Base-by-base conservation (phyloP, 2,888 invertebrate genomes). In the Marronus borbonicus region DNA sequence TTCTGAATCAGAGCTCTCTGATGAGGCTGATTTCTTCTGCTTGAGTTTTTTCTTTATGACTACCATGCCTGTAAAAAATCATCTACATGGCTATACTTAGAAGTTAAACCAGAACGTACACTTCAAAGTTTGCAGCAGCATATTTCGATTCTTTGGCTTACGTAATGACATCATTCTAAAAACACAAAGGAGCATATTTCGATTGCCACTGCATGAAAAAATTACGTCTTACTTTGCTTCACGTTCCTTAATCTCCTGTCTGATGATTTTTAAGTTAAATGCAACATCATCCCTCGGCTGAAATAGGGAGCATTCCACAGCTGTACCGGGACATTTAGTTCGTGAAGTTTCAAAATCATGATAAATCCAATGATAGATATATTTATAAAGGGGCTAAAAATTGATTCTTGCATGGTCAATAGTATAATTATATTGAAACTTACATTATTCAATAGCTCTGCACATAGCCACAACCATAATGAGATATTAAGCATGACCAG, bases 101-200 rank as follows among this genome's bases (percentile, higher is more conserved):
- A 55, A 1, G 39, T 10, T 69, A 10, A 31, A 10, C 28, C 12
- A 62, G 65, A 28, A 78, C 80, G 74, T 82, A 83, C 85, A 84
- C 83, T 85, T 85, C 74, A 85, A 81, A 36, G 85, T 84, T 80
- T 85, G 85, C 17, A 83, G 78, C 24, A 85, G 78, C 80, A 83
- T 81, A 17, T 79, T 81, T 14, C 81, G 80, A 77, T 81, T 83
- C 78, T 82, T 84, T 24, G 83, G 84, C 78, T 83, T 83, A 14
- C 82, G 76, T 58, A 83, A 77, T 5, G 80, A 80, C 50, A 83
- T 82, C 78, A 83, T 76, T 65, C 84, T 84, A 74, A 7, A 66
- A 76, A 55, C n/a, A 62, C 17, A 31, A 66, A 20, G 14, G 10
- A 4, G 10, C 20, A 55, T 58, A 31, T 36, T 31, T 31, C 14